phyloP scores from a whole-genome alignment of 2,113 vertebrate genomes.

The Paraplagusia blochii region DNA sequence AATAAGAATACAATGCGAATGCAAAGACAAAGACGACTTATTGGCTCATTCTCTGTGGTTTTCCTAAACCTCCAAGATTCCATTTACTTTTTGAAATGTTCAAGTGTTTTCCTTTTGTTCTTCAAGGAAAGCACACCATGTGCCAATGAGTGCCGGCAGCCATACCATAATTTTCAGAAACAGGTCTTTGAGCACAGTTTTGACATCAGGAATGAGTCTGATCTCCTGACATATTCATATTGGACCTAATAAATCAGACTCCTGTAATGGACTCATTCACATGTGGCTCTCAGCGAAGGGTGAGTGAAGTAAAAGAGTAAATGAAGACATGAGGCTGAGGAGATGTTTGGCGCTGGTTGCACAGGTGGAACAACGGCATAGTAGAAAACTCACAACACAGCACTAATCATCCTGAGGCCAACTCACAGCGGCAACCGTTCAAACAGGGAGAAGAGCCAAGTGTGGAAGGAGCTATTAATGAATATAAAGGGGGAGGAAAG shows the following conservation, averaged over 20 bases:
- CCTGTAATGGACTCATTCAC: conserved; percentile 43
- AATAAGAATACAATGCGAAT: too few species aligned
- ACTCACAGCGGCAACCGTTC: conserved; percentile 10
- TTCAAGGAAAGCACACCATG: conserved; percentile 41
- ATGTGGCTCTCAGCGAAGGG: conserved; percentile 21
- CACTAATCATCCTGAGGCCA: conserved; percentile 38
- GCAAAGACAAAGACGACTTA: neutral
- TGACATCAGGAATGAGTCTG: conserved; percentile 28
- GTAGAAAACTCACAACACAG: conserved; percentile 15
- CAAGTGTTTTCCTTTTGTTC: conserved; percentile 1
- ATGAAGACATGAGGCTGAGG: conserved; percentile 41
- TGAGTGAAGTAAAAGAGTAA: conserved; percentile 29
- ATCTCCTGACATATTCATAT: conserved; percentile 40
- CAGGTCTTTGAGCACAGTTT: conserved; percentile 21
- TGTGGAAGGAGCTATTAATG: conserved; percentile 1
- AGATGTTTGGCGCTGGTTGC: conserved; percentile 40
- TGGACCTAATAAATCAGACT: conserved; percentile 40
- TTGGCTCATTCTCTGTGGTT: conserved; percentile 4
- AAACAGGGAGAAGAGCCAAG: conserved; percentile 5
- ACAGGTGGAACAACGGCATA: conserved; percentile 37
- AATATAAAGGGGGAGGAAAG: conserved; percentile 6
- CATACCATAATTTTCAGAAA: conserved; percentile 20
- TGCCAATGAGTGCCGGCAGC: conserved; percentile 20
- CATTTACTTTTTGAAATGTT: conserved; percentile 7
- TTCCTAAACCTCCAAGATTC: conserved; percentile 30